phyloP scores from a whole-genome alignment of 2,888 invertebrate species.

The Prenolepis imparis region DNA sequence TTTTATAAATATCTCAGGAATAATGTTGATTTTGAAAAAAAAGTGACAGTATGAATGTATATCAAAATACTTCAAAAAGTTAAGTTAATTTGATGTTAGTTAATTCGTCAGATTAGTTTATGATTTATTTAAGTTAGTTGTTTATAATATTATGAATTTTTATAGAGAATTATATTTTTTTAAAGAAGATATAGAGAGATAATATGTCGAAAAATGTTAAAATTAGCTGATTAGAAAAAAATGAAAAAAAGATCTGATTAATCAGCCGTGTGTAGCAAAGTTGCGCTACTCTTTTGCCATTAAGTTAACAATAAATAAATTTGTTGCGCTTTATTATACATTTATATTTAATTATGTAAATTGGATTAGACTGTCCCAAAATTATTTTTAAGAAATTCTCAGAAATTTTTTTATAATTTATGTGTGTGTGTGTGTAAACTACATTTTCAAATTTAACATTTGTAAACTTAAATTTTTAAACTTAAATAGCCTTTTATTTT shows the following conservation, averaged over 20 bases:
- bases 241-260: neutral
- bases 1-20: neutral
- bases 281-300: neutral
- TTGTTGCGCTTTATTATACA: neutral
- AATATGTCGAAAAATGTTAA: neutral
- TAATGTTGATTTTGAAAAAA: neutral
- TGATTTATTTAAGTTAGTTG: too few species aligned
- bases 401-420: too few species aligned
- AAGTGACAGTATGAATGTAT: neutral
- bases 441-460: too few species aligned
- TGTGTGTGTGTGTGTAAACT: too few species aligned
- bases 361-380: neutral
- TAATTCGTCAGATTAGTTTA: too few species aligned
- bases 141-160: neutral
- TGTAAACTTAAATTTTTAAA: too few species aligned
- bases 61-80: slow-evolving; percentile 3
- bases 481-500: too few species aligned
- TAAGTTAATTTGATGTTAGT: too few species aligned
- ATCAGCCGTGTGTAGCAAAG: neutral
- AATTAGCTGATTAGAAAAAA: neutral
- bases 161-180: neutral
- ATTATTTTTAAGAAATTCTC: neutral
- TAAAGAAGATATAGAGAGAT: neutral
- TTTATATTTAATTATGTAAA: slow-evolving; percentile 11
- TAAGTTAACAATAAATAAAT: slow-evolving; percentile 23